Evolutionary conservation across 2,888 invertebrate genomes (phyloP).

Genomic region (Zootermopsis nevadensis): DNA sequence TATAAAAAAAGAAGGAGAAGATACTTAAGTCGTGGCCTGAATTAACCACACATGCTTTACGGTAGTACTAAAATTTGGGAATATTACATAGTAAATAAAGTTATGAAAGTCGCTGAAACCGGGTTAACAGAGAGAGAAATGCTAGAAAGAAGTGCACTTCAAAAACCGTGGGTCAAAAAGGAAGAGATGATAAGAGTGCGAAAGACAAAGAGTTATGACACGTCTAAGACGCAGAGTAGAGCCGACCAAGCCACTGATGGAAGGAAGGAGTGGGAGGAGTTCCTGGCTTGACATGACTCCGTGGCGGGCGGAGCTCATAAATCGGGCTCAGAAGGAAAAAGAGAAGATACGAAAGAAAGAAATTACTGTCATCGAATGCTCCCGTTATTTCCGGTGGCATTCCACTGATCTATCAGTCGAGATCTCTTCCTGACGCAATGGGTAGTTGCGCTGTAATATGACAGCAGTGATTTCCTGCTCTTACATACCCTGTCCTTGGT

Average conservation of each 20-base stretch:
- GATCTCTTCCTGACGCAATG: too few species aligned
- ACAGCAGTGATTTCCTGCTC: not conserved
- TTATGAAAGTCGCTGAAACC: too few species aligned
- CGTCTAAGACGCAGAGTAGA: constrained; percentile 21
- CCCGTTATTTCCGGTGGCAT: not conserved
- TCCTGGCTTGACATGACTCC: too few species aligned
- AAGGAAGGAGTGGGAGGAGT: not conserved
- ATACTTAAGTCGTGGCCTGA: too few species aligned
- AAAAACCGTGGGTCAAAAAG: too few species aligned
- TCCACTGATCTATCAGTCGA: not conserved
- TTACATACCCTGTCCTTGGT: too few species aligned
- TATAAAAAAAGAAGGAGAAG: too few species aligned
- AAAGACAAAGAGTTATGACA: constrained; percentile 29
- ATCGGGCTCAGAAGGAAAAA: constrained; percentile 21
- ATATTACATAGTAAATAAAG: too few species aligned
- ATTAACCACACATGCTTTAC: too few species aligned
- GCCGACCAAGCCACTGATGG: not conserved
- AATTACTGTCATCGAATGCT: constrained; percentile 35
- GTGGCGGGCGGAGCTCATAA: constrained; percentile 19
- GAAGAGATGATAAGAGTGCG: not conserved
- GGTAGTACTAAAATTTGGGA: too few species aligned
- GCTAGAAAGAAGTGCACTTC: too few species aligned
- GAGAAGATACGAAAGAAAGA: constrained; percentile 10
- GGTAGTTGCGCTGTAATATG: not conserved
- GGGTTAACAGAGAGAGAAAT: too few species aligned